Percentiles rank a stretch among this genome's conserved stretches.
Conservation (phyloP, 1,140 invertebrate genomes). For the Hetaerina americana region DNA sequence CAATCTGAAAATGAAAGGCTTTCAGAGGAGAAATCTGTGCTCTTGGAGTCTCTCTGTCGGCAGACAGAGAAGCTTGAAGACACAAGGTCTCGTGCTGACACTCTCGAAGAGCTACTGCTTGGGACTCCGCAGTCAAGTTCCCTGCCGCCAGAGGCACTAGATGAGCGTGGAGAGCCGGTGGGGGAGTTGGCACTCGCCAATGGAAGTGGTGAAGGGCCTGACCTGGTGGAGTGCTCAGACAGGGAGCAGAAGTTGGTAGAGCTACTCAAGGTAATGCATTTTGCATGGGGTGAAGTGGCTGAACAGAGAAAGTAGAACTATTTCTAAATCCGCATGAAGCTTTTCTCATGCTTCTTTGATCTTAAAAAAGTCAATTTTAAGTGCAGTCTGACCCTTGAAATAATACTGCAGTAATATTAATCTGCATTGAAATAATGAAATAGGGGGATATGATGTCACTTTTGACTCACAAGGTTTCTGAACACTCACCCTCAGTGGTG, state of each 20-base stretch:
- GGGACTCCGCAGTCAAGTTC: not conserved
- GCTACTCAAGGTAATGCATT: conserved; percentile 51
- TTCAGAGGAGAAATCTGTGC: conserved; percentile 72
- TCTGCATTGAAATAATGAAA: too few relatives aligned
- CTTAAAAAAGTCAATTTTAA: too few relatives aligned
- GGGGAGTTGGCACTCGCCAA: conserved; percentile 41
- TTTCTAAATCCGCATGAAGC: too few relatives aligned
- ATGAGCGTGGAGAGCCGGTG: not conserved
- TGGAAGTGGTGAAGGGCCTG: conserved; percentile 31
- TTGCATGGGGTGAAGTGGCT: too few relatives aligned
- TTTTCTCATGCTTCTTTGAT: too few relatives aligned
- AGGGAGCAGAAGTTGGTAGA: conserved; percentile 74
- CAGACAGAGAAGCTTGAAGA: conserved; percentile 86
- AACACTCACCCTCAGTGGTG: too few relatives aligned
- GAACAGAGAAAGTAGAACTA: too few relatives aligned
- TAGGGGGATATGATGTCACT: too few relatives aligned
- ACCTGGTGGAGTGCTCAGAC: conserved; percentile 45
- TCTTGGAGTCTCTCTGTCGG: conserved; percentile 79
- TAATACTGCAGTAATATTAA: too few relatives aligned
- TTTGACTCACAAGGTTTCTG: too few relatives aligned
- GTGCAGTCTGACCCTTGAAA: too few relatives aligned
- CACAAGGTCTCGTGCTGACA: conserved; percentile 53
- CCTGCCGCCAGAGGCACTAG: not conserved
- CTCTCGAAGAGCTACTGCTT: conserved; percentile 54
- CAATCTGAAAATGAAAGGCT: conserved; percentile 78